Evolutionary conservation across 2,888 invertebrate genomes (phyloP).

Genomic region (Mythimna ferrago): DNA sequence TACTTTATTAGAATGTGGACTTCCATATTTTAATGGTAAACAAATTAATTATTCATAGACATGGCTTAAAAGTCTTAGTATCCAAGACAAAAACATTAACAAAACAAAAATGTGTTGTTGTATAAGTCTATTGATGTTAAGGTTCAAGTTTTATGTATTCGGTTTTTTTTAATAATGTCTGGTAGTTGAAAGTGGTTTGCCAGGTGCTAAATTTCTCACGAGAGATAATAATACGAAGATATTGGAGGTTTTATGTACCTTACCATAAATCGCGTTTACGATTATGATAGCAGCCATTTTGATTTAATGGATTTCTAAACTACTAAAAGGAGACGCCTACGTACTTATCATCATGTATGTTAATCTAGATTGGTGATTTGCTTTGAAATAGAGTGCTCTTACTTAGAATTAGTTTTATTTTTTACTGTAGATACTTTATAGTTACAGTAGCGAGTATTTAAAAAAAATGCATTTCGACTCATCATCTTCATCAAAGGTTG

Average conservation of each 20-base stretch:
- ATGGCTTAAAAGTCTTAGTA: too few species aligned
- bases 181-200: background rate
- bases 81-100: too few species aligned
- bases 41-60: too few species aligned
- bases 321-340: background rate
- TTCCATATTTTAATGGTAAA: too few species aligned
- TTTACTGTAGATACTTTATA: too few species aligned
- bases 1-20: too few species aligned
- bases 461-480: too few species aligned
- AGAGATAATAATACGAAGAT: background rate
- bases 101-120: too few species aligned
- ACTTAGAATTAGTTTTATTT: too few species aligned
- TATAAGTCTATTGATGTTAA: background rate
- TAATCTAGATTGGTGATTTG: background rate
- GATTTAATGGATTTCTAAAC: background rate
- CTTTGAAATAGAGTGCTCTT: too few species aligned
- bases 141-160: conserved; percentile 5
- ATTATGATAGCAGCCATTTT: conserved; percentile 3
- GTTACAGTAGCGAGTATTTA: too few species aligned
- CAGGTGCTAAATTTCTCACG: conserved; percentile 23
- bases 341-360: background rate
- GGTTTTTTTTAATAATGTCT: background rate
- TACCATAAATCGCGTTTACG: background rate
- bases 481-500: too few species aligned
- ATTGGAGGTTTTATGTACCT: background rate